Evolutionary conservation across 1,140 invertebrate species (phyloP), one percentile per base, ranked within the genome.

Genomic region (Bombus sylvicola): DNA sequence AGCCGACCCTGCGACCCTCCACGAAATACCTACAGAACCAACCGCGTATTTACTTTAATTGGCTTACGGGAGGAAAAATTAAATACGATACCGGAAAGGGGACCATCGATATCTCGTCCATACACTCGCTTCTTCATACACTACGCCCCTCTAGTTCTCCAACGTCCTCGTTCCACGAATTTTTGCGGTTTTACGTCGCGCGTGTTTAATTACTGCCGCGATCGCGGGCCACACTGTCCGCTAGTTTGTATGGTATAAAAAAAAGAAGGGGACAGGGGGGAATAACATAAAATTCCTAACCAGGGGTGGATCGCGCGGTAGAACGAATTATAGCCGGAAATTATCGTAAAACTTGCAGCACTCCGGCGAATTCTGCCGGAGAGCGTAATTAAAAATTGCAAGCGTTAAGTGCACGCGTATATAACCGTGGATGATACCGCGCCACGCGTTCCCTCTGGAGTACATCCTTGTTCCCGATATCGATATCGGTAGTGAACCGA

Each of bases 321-420:
- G 28, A 47, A 78, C 83, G 83, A 84, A 72, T 79, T 84, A 79
- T 72, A 47, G 83, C 53, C n/a, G 18, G 13, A 80, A 79, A 84
- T 84, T 84, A 84, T 80, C 83, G 83, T 84, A 84, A 79, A 84
- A 80, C 68, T 79, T 6, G 25, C 62, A 18, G n/a, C 74, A 25
- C 43, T 39, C n/a, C 34, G 39, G 69, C 69, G 22, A 73, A 28
- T 34, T 76, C 31, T 43, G 5, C 2, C 18, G 37, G 34, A 2
- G 28, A 31, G 57, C 59, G 77, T 85, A 81, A 81, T 80, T 85
- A 85, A 85, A 85, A 85, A 85, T 85, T 85, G 41, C 83, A 57
- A 81, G 31, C 68, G 77, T 74, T 85, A 85, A 85, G 83, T 85
- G 78, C 83, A 85, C 83, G 41, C 77, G 69, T 85, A 85, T 81